Conservation (phyloP, 2,113 vertebrate species). For the Eonycteris spelaea region DNA sequence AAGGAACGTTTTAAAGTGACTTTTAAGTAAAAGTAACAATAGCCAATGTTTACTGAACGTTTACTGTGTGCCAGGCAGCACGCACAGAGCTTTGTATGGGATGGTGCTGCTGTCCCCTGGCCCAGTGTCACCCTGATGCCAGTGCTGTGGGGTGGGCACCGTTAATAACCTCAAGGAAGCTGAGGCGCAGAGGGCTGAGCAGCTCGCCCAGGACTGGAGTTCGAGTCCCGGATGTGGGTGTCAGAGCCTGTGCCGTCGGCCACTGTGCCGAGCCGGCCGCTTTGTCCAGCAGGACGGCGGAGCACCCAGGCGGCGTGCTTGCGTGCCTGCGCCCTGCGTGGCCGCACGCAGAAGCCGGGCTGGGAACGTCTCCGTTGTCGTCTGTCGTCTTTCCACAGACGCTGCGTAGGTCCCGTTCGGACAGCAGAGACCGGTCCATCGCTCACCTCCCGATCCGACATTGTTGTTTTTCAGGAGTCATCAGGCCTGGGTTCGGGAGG, state of each 20-base stretch:
- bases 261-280: rapidly evolving
- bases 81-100: not conserved
- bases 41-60: not conserved
- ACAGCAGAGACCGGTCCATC: rapidly evolving
- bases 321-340: not conserved
- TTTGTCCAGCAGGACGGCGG: not conserved
- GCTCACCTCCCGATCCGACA: not conserved
- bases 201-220: not conserved
- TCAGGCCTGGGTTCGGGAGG: conserved; percentile 73
- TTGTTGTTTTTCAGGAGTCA: conserved; percentile 70
- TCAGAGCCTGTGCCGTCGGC: not conserved
- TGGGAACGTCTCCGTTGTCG: not conserved
- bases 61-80: not conserved
- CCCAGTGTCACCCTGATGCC: not conserved
- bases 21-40: not conserved
- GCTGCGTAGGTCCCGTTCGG: not conserved
- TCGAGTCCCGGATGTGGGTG: not conserved
- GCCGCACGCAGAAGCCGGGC: not conserved
- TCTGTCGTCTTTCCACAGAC: not conserved
- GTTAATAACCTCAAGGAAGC: not conserved
- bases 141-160: not conserved
- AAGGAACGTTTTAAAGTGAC: not conserved
- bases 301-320: not conserved
- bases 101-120: not conserved
- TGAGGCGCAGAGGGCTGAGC: not conserved